phyloP scores from a whole-genome alignment of 1,140 invertebrate genomes.

The Asbolus verrucosus region DNA sequence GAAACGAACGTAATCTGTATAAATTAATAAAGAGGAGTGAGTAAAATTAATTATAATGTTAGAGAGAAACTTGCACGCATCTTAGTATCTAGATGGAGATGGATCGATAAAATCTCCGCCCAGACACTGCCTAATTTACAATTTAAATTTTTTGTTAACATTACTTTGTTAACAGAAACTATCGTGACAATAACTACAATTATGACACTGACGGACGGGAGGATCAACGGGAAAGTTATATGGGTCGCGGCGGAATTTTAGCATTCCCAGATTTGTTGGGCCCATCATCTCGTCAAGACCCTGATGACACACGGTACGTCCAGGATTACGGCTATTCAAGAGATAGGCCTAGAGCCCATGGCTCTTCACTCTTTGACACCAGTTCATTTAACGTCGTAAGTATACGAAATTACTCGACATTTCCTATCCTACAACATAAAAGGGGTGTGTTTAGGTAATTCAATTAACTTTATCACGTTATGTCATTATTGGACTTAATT shows the following conservation, averaged over 20 bases:
- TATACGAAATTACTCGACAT: conserved; percentile 30
- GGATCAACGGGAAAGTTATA: conserved; percentile 47
- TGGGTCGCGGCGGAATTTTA: conserved; percentile 58
- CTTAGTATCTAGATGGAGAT: conserved; percentile 15
- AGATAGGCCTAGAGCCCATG: conserved; percentile 48
- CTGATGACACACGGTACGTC: conserved; percentile 51
- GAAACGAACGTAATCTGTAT: conserved; percentile 29
- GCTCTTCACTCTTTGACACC: conserved; percentile 58
- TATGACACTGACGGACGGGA: conserved; percentile 54
- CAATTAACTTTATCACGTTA: conserved; percentile 35
- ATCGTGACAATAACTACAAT: conserved; percentile 53
- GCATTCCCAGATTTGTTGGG: conserved; percentile 64
- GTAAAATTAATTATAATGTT: conserved; percentile 34
- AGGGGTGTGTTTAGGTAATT: conserved; percentile 38
- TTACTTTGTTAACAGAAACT: conserved; percentile 49
- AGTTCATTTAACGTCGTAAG: conserved; percentile 55
- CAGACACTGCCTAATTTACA: conserved; percentile 19
- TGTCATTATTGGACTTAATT: conserved; percentile 39
- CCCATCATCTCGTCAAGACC: conserved; percentile 56
- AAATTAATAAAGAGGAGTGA: conserved; percentile 27
- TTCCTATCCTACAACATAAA: conserved; percentile 26
- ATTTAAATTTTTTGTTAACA: neutral
- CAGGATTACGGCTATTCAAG: conserved; percentile 53
- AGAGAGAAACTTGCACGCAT: conserved; percentile 24
- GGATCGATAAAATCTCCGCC: conserved; percentile 22